Percentiles rank a stretch among this genome's conserved stretches.
These are phyloP conservation scores for Drosophila atroscutellata DNA, from an alignment of 2,888 invertebrate genomes.

Conservation along the genomic window DNA sequence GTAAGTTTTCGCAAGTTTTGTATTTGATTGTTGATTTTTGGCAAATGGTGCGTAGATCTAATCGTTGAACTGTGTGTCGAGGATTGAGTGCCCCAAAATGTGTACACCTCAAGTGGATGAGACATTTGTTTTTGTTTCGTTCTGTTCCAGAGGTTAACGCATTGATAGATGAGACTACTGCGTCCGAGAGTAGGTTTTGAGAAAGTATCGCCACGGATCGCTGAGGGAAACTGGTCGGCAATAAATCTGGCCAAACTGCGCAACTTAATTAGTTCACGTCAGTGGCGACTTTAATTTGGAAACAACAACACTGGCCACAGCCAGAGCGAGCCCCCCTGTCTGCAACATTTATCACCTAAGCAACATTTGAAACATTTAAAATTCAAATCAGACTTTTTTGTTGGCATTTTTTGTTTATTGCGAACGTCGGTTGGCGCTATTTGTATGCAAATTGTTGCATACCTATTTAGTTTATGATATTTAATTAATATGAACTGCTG, in stretches of 20 bases:
- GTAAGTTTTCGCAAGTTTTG: too few relatives aligned
- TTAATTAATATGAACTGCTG: constrained; percentile 49
- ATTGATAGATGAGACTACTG: constrained; percentile 21
- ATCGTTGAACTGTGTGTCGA: constrained; percentile 36
- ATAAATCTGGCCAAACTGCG: constrained; percentile 64
- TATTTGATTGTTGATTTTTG: background rate
- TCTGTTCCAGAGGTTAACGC: constrained; percentile 5
- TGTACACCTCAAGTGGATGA: constrained; percentile 56
- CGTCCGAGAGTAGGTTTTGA: constrained; percentile 27
- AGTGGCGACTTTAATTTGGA: constrained; percentile 34
- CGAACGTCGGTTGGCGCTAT: constrained; percentile 12
- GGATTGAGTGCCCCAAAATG: constrained; percentile 30
- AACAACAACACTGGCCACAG: constrained; percentile 5
- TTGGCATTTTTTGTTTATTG: constrained; percentile 18
- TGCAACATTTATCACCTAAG: constrained; percentile 64
- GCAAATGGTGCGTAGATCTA: constrained; percentile 26
- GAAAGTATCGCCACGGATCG: constrained; percentile 62
- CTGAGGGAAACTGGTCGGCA: constrained; percentile 41
- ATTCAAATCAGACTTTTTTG: constrained; percentile 43
- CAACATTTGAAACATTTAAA: constrained; percentile 55
- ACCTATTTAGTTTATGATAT: constrained; percentile 34
- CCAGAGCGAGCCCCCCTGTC: constrained; percentile 36
- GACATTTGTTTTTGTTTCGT: constrained; percentile 51
- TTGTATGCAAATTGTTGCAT: constrained; percentile 54
- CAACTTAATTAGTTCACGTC: constrained; percentile 75